Base-by-base conservation (phyloP, 2,888 invertebrate genomes). In the Meteorus cinctellus region DNA sequence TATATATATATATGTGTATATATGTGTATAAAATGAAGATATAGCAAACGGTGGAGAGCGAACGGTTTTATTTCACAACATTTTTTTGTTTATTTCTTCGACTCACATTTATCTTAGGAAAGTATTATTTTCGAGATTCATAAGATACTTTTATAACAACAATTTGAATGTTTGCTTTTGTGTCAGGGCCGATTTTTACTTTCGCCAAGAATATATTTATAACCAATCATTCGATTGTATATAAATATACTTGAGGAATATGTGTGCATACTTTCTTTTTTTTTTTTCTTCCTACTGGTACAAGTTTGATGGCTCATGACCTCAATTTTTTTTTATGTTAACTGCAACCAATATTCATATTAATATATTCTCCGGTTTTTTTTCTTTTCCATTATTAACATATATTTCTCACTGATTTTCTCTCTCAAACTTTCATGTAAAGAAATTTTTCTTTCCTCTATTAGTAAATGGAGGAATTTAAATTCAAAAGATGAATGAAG, bases 141-240 rank as follows among this genome's bases (percentile, higher is more conserved):
- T 48, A n/a, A 48, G 16, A 48, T 48, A 48, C 4, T 16, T n/a
- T 48, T 48, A 48, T 16, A 4, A 6, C 16, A 48, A 48, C 14
- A n/a, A 48, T 55, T 55, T 55, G 8, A 8, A 55, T 55, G n/a
- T 55, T 55, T 19, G 5, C 4, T 55, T 19, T 55, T 55, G 55
- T 55, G 55, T 55, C 55, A 55, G 19, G 55, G 55, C 8, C 55
- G 19, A 55, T 55, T 55, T 41, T 55, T 55, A 55, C 55, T 55
- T 55, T 55, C 55, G 55, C 55, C 55, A 24, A 19, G n/a, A n/a
- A 19, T 55, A 55, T 55, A 41, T 8, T 34, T 55, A 19, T n/a
- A 55, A 51, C 51, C 51, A 19, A 51, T 51, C 55, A 8, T 1
- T 55, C 55, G 19, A 24, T 55, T n/a, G 55, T 55, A 24, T 55